Evolutionary conservation across 2,797 vertebrate species (phyloP).

Genomic region (Ctenopoma kingsleyae): DNA sequence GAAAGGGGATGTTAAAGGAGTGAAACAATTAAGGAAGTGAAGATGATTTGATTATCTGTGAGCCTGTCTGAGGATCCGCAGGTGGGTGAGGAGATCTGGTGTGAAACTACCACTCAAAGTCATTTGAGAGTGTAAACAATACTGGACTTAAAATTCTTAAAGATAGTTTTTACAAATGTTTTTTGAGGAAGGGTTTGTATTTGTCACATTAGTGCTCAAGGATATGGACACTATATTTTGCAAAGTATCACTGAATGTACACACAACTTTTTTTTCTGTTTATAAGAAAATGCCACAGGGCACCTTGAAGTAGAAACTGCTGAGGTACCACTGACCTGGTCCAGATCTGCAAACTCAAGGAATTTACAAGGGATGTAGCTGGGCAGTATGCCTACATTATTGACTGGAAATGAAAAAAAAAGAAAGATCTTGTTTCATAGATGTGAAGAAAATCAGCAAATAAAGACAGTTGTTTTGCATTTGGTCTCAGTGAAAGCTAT

Average conservation of each 20-base stretch:
- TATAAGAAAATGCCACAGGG: neutral
- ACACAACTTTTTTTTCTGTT: neutral
- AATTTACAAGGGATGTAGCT: slow-evolving; percentile 79
- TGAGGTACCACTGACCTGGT: slow-evolving; percentile 81
- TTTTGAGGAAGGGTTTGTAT: neutral
- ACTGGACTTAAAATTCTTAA: neutral
- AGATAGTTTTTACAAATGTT: neutral
- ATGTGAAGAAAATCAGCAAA: neutral
- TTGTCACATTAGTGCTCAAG: no score
- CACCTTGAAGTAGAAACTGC: neutral
- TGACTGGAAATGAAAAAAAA: slow-evolving; percentile 80
- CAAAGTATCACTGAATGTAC: neutral
- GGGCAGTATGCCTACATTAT: slow-evolving; percentile 90
- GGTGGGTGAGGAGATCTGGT: neutral
- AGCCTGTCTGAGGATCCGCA: neutral
- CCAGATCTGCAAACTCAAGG: slow-evolving; percentile 78
- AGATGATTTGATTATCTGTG: neutral
- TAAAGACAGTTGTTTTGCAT: neutral
- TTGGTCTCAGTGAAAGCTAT: neutral
- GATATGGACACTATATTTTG: neutral
- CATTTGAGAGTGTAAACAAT: neutral
- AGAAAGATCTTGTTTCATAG: neutral
- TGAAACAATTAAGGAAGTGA: neutral
- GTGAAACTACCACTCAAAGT: neutral
- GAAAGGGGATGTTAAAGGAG: no score